Percentiles rank a stretch among this genome's conserved stretches.
Conservation (phyloP, 2,797 vertebrate species). For the Fistularia commersonii region DNA sequence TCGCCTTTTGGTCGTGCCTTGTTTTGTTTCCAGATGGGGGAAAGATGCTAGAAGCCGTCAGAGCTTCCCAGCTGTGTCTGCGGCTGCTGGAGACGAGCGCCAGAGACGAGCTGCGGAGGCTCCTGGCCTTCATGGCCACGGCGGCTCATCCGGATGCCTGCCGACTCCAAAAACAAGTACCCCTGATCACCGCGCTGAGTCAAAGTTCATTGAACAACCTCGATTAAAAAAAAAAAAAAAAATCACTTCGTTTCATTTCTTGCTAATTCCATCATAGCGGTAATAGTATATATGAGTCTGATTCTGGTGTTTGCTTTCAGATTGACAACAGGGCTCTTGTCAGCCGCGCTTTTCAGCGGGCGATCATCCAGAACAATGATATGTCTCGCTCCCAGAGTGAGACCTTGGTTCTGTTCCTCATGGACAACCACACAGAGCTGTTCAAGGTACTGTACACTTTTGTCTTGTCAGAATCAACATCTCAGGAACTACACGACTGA, state of each 20-base stretch:
- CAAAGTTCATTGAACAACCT: too few species aligned
- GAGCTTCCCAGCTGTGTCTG: conserved; percentile 79
- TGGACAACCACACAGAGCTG: conserved; percentile 76
- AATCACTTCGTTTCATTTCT: too few species aligned
- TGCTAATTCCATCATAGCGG: too few species aligned
- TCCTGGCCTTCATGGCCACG: conserved; percentile 76
- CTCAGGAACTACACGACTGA: not conserved
- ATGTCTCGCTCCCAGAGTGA: conserved; percentile 73
- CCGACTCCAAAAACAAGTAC: conserved; percentile 81
- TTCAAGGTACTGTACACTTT: conserved; percentile 71
- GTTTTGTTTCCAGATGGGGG: conserved; percentile 42
- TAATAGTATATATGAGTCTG: not conserved
- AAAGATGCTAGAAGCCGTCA: conserved; percentile 73
- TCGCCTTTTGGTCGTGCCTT: not conserved
- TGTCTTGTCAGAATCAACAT: not conserved
- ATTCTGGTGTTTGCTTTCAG: conserved; percentile 48
- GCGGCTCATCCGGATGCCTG: conserved; percentile 69
- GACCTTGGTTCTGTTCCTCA: conserved; percentile 76
- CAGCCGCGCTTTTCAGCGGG: conserved; percentile 79
- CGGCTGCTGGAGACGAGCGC: conserved; percentile 71
- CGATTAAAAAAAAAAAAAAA: too few species aligned
- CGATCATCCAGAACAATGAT: conserved; percentile 75
- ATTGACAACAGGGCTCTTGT: conserved; percentile 76
- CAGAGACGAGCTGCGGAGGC: conserved; percentile 77
- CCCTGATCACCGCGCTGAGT: too few species aligned